Conservation (phyloP, 2,888 invertebrate species). For the Caenorhabditis doughertyi region DNA sequence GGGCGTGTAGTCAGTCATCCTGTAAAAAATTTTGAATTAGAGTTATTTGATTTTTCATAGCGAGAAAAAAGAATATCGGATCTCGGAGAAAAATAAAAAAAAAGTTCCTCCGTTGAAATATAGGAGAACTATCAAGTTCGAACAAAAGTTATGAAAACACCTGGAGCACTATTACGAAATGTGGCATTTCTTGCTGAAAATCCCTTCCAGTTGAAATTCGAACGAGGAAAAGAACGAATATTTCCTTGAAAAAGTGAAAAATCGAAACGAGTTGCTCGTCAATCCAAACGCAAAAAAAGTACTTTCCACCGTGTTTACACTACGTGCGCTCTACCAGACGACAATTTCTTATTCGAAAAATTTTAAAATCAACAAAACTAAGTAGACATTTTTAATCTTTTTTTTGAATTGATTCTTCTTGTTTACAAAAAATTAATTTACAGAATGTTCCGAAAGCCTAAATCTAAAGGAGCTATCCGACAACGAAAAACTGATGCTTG, state of each 20-base stretch:
- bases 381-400: neutral
- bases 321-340: slow-evolving; percentile 15
- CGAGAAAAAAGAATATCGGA: too few relatives aligned
- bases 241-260: neutral
- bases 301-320: slow-evolving; percentile 38
- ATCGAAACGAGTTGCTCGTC: slow-evolving; percentile 14
- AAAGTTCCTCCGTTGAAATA: too few relatives aligned
- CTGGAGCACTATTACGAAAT: too few relatives aligned
- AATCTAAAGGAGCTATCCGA: slow-evolving; percentile 71
- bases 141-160: too few relatives aligned
- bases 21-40: slow-evolving; percentile 31
- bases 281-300: slow-evolving; percentile 20
- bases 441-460: slow-evolving; percentile 80
- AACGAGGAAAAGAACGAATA: too few relatives aligned
- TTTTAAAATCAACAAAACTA: neutral
- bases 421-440: neutral
- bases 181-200: too few relatives aligned
- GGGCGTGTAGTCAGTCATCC: slow-evolving; percentile 80
- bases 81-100: neutral
- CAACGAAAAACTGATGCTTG: slow-evolving; percentile 62
- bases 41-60: neutral
- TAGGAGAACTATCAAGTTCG: slow-evolving; percentile 2
- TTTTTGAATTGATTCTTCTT: neutral
- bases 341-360: slow-evolving; percentile 19
- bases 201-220: too few relatives aligned